Base-by-base conservation (phyloP, 2,113 vertebrate genomes). In the Elephas maximus region DNA sequence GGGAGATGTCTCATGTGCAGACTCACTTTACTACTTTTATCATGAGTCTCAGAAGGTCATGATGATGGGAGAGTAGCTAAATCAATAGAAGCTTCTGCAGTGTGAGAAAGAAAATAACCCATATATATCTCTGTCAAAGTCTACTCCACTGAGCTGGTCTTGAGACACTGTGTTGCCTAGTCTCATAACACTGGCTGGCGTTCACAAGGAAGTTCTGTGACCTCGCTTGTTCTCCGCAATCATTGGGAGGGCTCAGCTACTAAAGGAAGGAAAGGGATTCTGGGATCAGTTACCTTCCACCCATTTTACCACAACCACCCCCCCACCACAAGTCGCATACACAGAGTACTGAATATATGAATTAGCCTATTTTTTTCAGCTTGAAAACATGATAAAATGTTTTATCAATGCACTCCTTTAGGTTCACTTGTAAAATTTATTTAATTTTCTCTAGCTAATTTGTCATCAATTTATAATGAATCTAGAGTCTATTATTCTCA, bases 381-480 rank as follows among this genome's bases (percentile, higher is more conserved):
- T 91, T 37, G 21, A 95, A 82, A 91, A 63, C 51, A 63, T 51
- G 33, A 65, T 45, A 65, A 51, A 53, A 30, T 84, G 7, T 88
- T 48, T 85, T 33, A 67, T 48, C 26, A 81, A 33, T 80, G 81
- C 77, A 45, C 45, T 62, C 17, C 24, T 74, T 73, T 76, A 44
- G 67, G 53, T 2, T 96, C 79, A 88, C 10, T 45, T 89, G 10
- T 63, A 76, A 76, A 95, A 79, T 74, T 37, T n/a, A 94, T 51
- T 94, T 79, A 60, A 78, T 21, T 78, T 90, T 83, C 15, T 62
- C 69, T 81, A 81, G 41, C 74, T 87, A 79, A 85, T 86, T 92
- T 95, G 45, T 17, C 69, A 41, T 79, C 45, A 33, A 45, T 63
- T 80, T 94, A 83, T 93, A 94, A 80, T 91, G 62, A 86, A 48